Base-by-base conservation (phyloP, 2,113 vertebrate species). In the Zosterops borbonicus region DNA sequence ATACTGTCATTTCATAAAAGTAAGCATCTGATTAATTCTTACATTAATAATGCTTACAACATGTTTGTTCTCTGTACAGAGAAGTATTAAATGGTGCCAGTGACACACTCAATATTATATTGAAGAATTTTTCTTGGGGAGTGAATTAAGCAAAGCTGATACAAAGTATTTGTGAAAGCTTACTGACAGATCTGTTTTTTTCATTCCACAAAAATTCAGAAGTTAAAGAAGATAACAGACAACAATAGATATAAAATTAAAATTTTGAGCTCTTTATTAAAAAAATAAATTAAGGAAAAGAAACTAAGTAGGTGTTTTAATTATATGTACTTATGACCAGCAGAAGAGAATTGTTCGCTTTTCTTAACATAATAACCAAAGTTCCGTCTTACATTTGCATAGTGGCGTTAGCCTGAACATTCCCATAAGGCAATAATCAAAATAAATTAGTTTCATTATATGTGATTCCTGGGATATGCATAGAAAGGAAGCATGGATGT, bases 361-460 rank as follows among this genome's bases (percentile, higher is more conserved):
- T 91, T 77, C 68, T 90, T 83, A 64, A 75, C 3, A 10, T 44
- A 41, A 74, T 73, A 90, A 46, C 46, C 11, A 13, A 83, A 88
- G 23, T 62, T 90, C 25, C 12, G 71, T 67, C 47, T 85, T 69
- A 37, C 0, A 37, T 85, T 91, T 91, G 10, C 11, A 3, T n/a
- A 63, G 53, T 53, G 41, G 46, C 53, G 41, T 76, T 90, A 80
- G 59, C 39, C 55, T 83, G 56, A 86, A 86, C 42, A 73, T 71
- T 77, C 73, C 55, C 79, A 55, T 63, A 83, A 87, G 39, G 39
- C 35, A 63, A 31, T 83, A 74, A 77, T 90, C 62, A 81, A 94
- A 86, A 35, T 33, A 88, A 88, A 93, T 77, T 73, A 50, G 35
- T 92, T 95, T 92, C 21, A 63, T 94, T 93, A 21, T 47, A 6